Base-by-base conservation (phyloP, 2,888 invertebrate species). In the Meiosimyza decipiens region DNA sequence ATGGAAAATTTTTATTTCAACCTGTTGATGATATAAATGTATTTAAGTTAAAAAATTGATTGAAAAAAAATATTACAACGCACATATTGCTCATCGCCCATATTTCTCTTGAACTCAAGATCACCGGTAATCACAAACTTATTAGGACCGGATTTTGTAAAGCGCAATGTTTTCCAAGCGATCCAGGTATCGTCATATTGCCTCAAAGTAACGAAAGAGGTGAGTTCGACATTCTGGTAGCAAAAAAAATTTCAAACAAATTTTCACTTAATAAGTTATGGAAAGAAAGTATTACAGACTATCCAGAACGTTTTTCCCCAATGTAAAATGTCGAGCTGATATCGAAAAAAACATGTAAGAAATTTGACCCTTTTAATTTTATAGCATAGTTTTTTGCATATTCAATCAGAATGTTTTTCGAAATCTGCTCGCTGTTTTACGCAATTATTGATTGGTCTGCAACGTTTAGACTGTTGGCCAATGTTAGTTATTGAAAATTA, bases 131-230 rank as follows among this genome's bases (percentile, higher is more conserved):
- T 13, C 0, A 79, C 78, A 64, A 81, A 82, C 33, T 78, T 73
- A 62, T 82, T 83, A n/a, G 79, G 80, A 13, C 73, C 70, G 18
- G 78, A 76, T 72, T 80, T 79, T 74, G 82, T 82, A 77, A 83
- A 78, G 7, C 81, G 77, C 75, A 84, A 64, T 5, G 81, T 79
- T 15, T 79, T 80, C 84, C 84, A 84, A 54, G 80, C 80, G 12
- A 84, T 59, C 81, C 79, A 83, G 6, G 79, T 77, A 1, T 70
- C 74, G 68, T 81, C 79, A 60, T 78, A 79, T 11, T 78, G 71
- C 2, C 66, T 70, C 22, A 73, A 77, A 11, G 68, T 73, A 28
- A 80, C 77, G n/a, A 84, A 83, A 5, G 78, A 79, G 47, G 81
- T 82, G 16, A 83, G 71, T 68, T 83, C 84, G 13, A 83, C 77